Evolutionary conservation across 1,140 invertebrate species (phyloP).

Genomic region (Macrobrachium nipponense): DNA sequence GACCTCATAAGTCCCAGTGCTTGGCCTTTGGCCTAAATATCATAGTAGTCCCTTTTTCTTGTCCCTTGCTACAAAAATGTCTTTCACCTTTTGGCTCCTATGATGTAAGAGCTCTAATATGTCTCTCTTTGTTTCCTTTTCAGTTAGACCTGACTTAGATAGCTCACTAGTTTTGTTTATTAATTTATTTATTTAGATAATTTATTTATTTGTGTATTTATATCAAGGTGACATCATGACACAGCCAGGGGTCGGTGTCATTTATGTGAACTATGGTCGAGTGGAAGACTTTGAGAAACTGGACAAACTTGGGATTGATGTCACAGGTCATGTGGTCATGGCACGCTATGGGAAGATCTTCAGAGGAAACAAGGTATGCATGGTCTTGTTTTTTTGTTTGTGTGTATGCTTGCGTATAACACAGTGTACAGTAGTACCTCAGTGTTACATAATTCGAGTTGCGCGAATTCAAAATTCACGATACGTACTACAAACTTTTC

Average conservation of each 20-base stretch:
- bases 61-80: too few species aligned
- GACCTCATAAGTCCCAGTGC: too few species aligned
- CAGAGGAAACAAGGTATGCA: constrained; percentile 69
- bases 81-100: too few species aligned
- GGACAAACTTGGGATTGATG: constrained; percentile 65
- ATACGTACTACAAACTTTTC: too few species aligned
- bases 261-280: constrained; percentile 72
- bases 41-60: too few species aligned
- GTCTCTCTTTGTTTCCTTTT: too few species aligned
- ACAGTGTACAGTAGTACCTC: too few species aligned
- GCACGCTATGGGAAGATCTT: constrained; percentile 70
- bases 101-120: too few species aligned
- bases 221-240: constrained; percentile 21
- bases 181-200: background rate
- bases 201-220: background rate
- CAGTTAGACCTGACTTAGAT: background rate
- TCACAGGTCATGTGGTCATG: constrained; percentile 69
- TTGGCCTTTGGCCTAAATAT: too few species aligned
- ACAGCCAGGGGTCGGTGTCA: constrained; percentile 58
- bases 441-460: too few species aligned
- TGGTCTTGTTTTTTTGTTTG: background rate
- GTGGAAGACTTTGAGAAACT: constrained; percentile 70
- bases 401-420: background rate
- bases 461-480: too few species aligned
- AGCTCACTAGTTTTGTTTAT: background rate